phyloP scores from a whole-genome alignment of 1,140 invertebrate genomes.

The Chelonus insularis region DNA sequence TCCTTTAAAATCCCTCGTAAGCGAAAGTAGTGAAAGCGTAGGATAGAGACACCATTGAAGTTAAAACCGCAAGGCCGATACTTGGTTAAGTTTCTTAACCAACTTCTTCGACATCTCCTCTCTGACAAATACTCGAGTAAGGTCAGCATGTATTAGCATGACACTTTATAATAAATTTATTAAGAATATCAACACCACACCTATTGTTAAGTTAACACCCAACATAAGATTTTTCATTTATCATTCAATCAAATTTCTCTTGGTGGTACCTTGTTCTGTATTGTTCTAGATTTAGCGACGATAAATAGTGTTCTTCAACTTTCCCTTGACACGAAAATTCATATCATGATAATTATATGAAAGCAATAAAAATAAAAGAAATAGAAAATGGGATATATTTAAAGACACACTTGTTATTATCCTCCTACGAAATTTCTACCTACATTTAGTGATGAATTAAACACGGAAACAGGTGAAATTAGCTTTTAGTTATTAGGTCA shows the following conservation, averaged over 20 bases:
- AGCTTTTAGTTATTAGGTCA: slow-evolving; percentile 39
- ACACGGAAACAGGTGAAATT: too few relatives aligned
- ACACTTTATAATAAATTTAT: neutral
- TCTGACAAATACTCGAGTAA: neutral
- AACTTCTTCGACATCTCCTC: neutral
- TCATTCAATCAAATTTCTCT: too few relatives aligned
- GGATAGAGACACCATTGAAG: slow-evolving; percentile 10
- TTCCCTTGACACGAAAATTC: neutral
- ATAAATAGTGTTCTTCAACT: neutral
- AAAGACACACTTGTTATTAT: too few relatives aligned
- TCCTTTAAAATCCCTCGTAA: slow-evolving; percentile 44
- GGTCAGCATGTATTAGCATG: neutral
- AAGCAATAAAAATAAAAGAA: neutral
- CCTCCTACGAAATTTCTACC: too few relatives aligned
- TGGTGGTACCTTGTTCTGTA: neutral
- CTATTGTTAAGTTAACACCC: too few relatives aligned
- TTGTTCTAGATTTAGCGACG: neutral
- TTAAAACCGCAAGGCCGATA: slow-evolving; percentile 14
- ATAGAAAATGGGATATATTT: too few relatives aligned
- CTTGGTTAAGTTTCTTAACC: neutral
- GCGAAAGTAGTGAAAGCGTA: slow-evolving; percentile 52
- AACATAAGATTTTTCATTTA: too few relatives aligned
- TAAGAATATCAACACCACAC: too few relatives aligned
- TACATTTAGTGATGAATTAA: too few relatives aligned
- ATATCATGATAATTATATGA: neutral